phyloP scores from a whole-genome alignment of 2,888 invertebrate genomes.

The Limnephilus rhombicus region DNA sequence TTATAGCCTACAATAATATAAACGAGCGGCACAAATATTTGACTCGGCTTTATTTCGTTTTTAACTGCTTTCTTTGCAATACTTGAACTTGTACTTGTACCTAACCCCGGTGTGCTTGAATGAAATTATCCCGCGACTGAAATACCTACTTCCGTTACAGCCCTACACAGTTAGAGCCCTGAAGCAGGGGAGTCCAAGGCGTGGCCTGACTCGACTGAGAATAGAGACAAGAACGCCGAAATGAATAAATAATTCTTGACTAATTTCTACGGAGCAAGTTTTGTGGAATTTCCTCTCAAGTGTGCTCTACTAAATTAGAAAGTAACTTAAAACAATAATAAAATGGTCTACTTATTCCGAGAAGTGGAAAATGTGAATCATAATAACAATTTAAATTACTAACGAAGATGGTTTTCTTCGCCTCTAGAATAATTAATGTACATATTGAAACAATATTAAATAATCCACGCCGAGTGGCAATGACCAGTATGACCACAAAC shows the following conservation, averaged over 20 bases:
- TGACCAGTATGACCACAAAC: not conserved
- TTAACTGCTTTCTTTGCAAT: conserved; percentile 32
- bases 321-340: not conserved
- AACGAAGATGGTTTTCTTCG: too few relatives aligned
- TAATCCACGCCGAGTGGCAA: not conserved
- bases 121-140: conserved; percentile 7
- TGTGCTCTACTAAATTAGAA: not conserved
- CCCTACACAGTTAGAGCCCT: not conserved
- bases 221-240: not conserved
- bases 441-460: not conserved
- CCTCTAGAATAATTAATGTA: not conserved
- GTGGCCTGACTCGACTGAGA: not conserved
- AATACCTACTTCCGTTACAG: not conserved
- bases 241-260: not conserved
- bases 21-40: conserved; percentile 31
- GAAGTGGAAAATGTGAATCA: not conserved
- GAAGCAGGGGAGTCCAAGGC: not conserved
- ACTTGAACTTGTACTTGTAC: not conserved
- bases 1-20: conserved; percentile 41
- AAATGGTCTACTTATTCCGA: not conserved
- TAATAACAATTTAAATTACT: not conserved
- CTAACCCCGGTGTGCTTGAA: conserved; percentile 24
- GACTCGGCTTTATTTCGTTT: conserved; percentile 27
- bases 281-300: not conserved
- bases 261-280: not conserved